Base-by-base conservation (phyloP, 2,888 invertebrate species). In the Pardosa pseudoannulata region DNA sequence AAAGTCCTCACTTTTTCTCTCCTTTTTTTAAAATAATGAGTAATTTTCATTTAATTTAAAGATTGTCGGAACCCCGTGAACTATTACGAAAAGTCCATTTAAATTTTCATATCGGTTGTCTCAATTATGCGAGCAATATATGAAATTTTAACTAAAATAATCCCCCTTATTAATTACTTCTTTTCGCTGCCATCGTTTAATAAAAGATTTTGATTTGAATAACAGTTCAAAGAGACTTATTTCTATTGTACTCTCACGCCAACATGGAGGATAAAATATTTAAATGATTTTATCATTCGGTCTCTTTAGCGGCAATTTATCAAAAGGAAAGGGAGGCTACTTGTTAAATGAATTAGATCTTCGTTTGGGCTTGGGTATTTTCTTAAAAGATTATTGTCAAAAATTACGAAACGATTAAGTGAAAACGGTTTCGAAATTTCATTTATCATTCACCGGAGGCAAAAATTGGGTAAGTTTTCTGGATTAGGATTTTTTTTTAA, bases 181-280 rank as follows among this genome's bases (percentile, higher is more conserved):
- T 23, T n/a, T 56, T 56, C 56, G 7, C 23, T 19, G 19, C 16
- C 19, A 3, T 23, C 56, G 23, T 56, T 56, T 56, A 56, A 56
- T 56, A 56, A 56, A 56, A 56, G 56, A 56, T 56, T 56, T 56
- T 56, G 23, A 56, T 56, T 56, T 56, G 56, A 56, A 56, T 56
- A 56, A 23, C 23, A 23, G 56, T 56, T 56, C 5, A 56, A 56
- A 23, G 56, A 56, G 56, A 19, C 56, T 56, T 56, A 56, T 56
- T 56, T 56, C 56, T 56, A 56, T 56, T 56, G 56, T 56, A 56
- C 23, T 56, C 56, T 56, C 56, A 56, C 56, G 56, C 56, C 23
- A 56, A 56, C 56, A 56, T 56, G 56, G 56, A 56, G 56, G 56
- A 11, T 56, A 56, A 56, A 56, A 56, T 56, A 23, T 56, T 56